Base-by-base conservation (phyloP, 1,140 invertebrate genomes). In the Lineus longissimus region DNA sequence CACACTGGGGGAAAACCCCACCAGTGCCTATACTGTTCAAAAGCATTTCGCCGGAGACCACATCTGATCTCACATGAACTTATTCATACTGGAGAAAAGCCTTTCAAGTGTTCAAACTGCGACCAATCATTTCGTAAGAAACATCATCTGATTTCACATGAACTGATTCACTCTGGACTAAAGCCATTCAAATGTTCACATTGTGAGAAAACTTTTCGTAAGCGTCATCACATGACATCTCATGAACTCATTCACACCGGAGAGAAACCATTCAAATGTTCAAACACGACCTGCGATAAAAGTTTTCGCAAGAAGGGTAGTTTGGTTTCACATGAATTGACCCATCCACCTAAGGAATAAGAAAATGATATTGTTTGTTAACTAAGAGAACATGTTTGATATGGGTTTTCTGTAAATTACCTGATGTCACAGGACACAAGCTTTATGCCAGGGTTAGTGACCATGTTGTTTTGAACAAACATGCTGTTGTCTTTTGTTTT, bases 231-330 rank as follows among this genome's bases (percentile, higher is more conserved):
- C 9, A 4, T 51, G 47, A 19, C 19, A 4, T 27, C n/a, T 4
- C 47, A 51, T 27, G 25, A 23, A 27, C 47, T 19, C 25, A 19
- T 51, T 19, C 47, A 51, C n/a, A 51, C 47, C 6, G 47, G 47
- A 9, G 47, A 51, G 47, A 51, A 51, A 27, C 47, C 47, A 27
- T 51, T 23, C n/a, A 51, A 23, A n/a, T 51, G 47, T 36, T 7
- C 33, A 72, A 4, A 36, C n/a, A n/a, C n/a, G n/a, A n/a, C n/a
- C 4, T 36, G 33, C 15, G 33, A 36, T 36, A 36, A 36, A 36
- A 7, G 6, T 15, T 36, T 36, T 36, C 33, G 33, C 6, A 36
- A 36, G 15, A 36, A 15, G 15, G 6, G 15, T 15, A 36, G 33
- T 36, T 36, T 36, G 33, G 33, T 36, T 4, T 36, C 33, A 36